Evolutionary conservation across 1,140 invertebrate species (phyloP).

Genomic region (Drosophila yakuba): DNA sequence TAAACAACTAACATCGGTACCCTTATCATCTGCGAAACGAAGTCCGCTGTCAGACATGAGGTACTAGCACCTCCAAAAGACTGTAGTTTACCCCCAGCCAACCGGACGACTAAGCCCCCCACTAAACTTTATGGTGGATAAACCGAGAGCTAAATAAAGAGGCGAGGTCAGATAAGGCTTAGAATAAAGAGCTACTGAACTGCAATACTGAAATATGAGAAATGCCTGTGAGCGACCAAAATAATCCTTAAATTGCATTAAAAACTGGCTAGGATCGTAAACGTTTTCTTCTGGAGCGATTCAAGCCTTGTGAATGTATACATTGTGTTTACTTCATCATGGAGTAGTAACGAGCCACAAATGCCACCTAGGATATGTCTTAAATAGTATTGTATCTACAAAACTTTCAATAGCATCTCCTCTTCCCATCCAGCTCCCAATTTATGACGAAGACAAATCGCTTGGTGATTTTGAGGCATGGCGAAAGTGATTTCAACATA

Average conservation of each 20-base stretch:
- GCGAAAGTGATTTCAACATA: conserved; percentile 91
- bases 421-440: conserved; percentile 39
- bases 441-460: conserved; percentile 60
- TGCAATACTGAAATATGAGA: neutral
- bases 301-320: too few species aligned
- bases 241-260: neutral
- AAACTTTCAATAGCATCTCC: neutral
- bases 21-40: conserved; percentile 14
- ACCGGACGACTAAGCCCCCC: conserved; percentile 19
- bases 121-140: conserved; percentile 25
- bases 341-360: too few species aligned
- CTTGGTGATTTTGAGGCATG: conserved; percentile 89
- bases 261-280: neutral
- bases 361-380: too few species aligned
- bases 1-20: neutral
- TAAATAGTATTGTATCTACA: too few species aligned
- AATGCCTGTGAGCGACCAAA: neutral
- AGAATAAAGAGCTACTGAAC: conserved; percentile 9
- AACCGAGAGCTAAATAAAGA: conserved; percentile 3
- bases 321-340: too few species aligned
- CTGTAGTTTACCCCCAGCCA: conserved; percentile 11
- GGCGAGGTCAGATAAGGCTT: neutral
- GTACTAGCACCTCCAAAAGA: conserved; percentile 12
- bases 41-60: conserved; percentile 14
- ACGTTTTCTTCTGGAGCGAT: too few species aligned